Percentiles rank a stretch among this genome's conserved stretches.
These are phyloP conservation scores for Hemitrygon akajei DNA, from an alignment of 2,797 vertebrate genomes.

Conservation along the genomic window DNA sequence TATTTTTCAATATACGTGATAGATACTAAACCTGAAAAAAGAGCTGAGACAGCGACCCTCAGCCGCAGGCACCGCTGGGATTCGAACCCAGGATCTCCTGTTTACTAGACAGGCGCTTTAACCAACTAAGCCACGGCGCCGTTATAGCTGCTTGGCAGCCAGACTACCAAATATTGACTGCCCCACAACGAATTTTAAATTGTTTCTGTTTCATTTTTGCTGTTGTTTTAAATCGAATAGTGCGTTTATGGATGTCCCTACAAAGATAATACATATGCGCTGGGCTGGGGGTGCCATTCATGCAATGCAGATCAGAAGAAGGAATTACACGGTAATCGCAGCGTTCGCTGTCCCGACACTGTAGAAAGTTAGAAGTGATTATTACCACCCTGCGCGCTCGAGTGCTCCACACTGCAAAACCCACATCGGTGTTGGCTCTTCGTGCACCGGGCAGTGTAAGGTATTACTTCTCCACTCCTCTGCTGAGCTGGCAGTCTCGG, in stretches of 20 bases:
- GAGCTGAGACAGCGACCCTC: not conserved
- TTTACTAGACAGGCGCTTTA: constrained; percentile 77
- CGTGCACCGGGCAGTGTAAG: not conserved
- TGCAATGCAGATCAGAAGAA: not conserved
- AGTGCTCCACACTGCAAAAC: too few relatives aligned
- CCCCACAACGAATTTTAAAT: not conserved
- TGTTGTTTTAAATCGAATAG: not conserved
- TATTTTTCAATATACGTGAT: too few relatives aligned
- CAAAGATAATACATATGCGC: too few relatives aligned
- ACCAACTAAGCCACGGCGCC: constrained; percentile 74
- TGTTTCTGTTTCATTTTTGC: rapidly evolving
- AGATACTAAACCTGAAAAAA: not conserved
- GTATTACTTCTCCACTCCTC: not conserved
- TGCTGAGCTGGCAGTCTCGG: not conserved
- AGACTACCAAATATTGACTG: not conserved
- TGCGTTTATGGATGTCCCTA: not conserved
- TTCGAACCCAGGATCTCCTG: constrained; percentile 74
- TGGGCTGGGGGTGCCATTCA: not conserved
- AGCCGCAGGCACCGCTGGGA: constrained; percentile 64
- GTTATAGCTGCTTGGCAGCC: not conserved
- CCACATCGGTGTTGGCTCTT: too few relatives aligned
- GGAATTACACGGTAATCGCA: not conserved
- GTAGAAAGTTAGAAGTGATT: too few relatives aligned
- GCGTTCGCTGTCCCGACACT: not conserved
- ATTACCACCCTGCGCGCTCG: too few relatives aligned